Percentiles rank a stretch among this genome's conserved stretches.
These are phyloP conservation scores for Metopia argyrocephala DNA, from an alignment of 2,888 invertebrate species.

Conservation along the genomic window DNA sequence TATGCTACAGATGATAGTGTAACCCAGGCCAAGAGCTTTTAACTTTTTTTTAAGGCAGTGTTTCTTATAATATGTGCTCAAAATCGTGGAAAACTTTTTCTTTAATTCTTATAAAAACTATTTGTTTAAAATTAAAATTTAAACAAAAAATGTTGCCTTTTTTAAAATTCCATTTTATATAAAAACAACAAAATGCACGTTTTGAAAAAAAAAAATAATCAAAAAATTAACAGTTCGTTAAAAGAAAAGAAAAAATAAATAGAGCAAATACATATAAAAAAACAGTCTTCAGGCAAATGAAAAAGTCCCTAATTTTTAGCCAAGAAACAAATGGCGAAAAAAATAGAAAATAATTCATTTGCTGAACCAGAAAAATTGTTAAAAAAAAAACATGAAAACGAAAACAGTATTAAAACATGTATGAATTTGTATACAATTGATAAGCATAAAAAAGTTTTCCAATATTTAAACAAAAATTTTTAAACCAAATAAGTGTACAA, in stretches of 20 bases:
- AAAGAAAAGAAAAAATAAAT: constrained; percentile 1
- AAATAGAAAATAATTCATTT: constrained; percentile 9
- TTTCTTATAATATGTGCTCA: too few relatives aligned
- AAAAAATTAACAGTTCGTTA: constrained; percentile 13
- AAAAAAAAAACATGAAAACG: constrained; percentile 47
- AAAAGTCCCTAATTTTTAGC: constrained; percentile 11
- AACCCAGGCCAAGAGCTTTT: too few relatives aligned
- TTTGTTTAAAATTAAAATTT: too few relatives aligned
- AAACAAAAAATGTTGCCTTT: too few relatives aligned
- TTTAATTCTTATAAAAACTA: too few relatives aligned
- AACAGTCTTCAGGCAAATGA: not conserved
- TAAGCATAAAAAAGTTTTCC: constrained; percentile 16
- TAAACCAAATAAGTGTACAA: constrained; percentile 20
- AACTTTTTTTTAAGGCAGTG: too few relatives aligned
- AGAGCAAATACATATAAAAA: not conserved
- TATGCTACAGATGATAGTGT: too few relatives aligned
- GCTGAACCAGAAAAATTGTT: constrained; percentile 49
- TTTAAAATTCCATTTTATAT: too few relatives aligned
- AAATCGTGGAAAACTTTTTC: too few relatives aligned
- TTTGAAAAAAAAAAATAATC: not conserved
- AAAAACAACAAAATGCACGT: too few relatives aligned
- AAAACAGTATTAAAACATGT: constrained; percentile 18
- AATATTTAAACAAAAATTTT: constrained; percentile 32
- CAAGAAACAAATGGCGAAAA: not conserved
- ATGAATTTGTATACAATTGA: not conserved